A percentile compares a stretch with the other conserved stretches of the same genome.
phyloP scores from a whole-genome alignment of 2,888 invertebrate genomes.

The Trichacis sp. region DNA sequence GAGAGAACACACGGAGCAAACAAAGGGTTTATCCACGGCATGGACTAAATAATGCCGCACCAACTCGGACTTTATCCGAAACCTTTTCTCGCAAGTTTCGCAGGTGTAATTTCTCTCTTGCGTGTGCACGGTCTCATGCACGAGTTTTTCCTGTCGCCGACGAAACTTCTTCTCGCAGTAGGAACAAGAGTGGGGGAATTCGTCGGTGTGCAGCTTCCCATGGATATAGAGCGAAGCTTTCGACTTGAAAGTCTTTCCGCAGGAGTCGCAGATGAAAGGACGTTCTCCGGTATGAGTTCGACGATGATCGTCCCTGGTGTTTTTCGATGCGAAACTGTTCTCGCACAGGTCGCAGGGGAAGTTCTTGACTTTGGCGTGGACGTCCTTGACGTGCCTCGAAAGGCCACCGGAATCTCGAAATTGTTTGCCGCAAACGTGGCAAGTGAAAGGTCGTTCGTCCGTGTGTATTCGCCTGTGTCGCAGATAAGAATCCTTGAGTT shows the following conservation, averaged over 20 bases:
- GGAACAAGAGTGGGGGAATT: slow-evolving; percentile 67
- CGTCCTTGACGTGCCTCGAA: slow-evolving; percentile 63
- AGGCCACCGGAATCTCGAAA: slow-evolving; percentile 66
- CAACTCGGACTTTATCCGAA: slow-evolving; percentile 74
- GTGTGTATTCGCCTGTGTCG: slow-evolving; percentile 69
- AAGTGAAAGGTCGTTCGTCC: slow-evolving; percentile 65
- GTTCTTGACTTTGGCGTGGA: slow-evolving; percentile 63
- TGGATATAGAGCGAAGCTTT: slow-evolving; percentile 70
- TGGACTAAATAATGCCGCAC: slow-evolving; percentile 72
- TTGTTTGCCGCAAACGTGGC: slow-evolving; percentile 67
- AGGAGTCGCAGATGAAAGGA: slow-evolving; percentile 69
- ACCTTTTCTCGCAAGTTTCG: slow-evolving; percentile 70
- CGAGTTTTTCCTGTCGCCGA: slow-evolving; percentile 71
- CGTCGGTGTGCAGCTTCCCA: slow-evolving; percentile 68
- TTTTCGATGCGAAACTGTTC: slow-evolving; percentile 63
- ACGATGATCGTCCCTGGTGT: slow-evolving; percentile 65
- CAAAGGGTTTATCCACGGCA: slow-evolving; percentile 70
- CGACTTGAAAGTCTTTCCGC: slow-evolving; percentile 69
- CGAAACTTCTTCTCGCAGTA: slow-evolving; percentile 72
- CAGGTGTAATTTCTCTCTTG: slow-evolving; percentile 73
- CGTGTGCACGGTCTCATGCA: slow-evolving; percentile 72
- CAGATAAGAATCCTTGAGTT: slow-evolving; percentile 71
- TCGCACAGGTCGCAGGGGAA: slow-evolving; percentile 63
- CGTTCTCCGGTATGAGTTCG: slow-evolving; percentile 63
- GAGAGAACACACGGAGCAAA: slow-evolving; percentile 69